Conservation (phyloP, 2,797 vertebrate species). For the Rhincodon typus region DNA sequence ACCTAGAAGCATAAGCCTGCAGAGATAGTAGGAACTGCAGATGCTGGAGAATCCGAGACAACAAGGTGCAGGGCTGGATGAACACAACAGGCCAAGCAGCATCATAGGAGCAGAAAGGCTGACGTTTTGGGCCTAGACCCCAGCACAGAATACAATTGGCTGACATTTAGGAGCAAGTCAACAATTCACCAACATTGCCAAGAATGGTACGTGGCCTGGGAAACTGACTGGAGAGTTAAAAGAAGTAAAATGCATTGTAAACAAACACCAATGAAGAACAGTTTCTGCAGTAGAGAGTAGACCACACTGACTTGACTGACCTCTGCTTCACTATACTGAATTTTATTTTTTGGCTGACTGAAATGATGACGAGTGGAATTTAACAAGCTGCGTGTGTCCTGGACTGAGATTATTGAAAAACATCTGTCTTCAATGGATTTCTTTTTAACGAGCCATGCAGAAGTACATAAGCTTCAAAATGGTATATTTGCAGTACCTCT, state of each 20-base stretch:
- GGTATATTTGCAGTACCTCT: not conserved
- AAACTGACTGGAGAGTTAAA: not conserved
- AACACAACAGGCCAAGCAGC: too few relatives aligned
- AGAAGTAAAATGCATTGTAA: not conserved
- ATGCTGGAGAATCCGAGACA: too few relatives aligned
- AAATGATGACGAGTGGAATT: not conserved
- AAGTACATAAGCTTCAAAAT: not conserved
- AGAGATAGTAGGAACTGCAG: too few relatives aligned
- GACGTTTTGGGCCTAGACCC: too few relatives aligned
- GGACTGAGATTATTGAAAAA: not conserved
- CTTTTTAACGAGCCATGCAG: not conserved
- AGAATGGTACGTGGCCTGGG: not conserved
- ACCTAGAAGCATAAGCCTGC: not conserved
- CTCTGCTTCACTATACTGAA: not conserved
- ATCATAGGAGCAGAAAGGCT: too few relatives aligned
- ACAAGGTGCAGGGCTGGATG: too few relatives aligned
- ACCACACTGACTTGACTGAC: not conserved
- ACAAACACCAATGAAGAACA: not conserved
- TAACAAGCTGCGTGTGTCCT: not conserved
- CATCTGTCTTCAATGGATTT: not conserved
- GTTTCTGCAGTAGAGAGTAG: not conserved
- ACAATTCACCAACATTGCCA: not conserved
- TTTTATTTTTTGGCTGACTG: not conserved
- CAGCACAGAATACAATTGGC: not conserved
- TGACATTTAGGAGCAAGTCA: not conserved